Evolutionary conservation across 2,113 vertebrate genomes (phyloP), one percentile per base, ranked within the genome.

Genomic region (Ifrita kowaldi): DNA sequence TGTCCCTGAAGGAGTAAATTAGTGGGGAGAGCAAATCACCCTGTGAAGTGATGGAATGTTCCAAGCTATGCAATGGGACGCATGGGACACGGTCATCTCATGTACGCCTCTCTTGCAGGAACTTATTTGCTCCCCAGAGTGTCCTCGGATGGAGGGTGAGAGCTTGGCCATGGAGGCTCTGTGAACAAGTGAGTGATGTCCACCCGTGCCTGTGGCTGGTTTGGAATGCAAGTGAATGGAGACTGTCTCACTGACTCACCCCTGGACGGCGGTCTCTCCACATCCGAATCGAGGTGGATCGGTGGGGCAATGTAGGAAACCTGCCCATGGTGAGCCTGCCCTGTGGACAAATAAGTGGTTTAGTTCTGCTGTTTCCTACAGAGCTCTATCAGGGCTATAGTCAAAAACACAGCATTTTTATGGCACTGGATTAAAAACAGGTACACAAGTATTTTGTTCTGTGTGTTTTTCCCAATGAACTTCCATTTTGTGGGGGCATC

Each of bases 271-370:
- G 97, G 96, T 85, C 97, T 98, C 84, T 98, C 98, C 74, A 98
- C 68, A 46, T 98, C 98, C 2, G 98, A 97, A 96, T 98, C 98
- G 5, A 98, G 97, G 91, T 98, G 98, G 96, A 98, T 95, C 1
- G 98, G 98, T 75, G 98, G 98, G 90, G 98, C 97, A 89, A 98
- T 98, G 79, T 98, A 98, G 26, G 98, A 98, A 67, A 98, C 97
- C 42, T 98, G 98, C 82, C 98, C 98, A 2, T 98, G 98, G 92
- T 98, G 98, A 91, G 97, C 90, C 93, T 98, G 98, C 37, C 98
- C 98, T 98, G 97, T 97, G 92, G 89, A 97, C 37, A 95, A 95
- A 97, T 53, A 94, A 97, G 83, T 22, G 64, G 13, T 97, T 97
- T 93, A 97, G 95, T 91, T 86, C 64, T 0, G 8, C 56, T 41